A percentile compares a stretch with the other conserved stretches of the same genome.
Conservation (phyloP, 2,113 vertebrate genomes). For the Acrocephalus kingi region DNA sequence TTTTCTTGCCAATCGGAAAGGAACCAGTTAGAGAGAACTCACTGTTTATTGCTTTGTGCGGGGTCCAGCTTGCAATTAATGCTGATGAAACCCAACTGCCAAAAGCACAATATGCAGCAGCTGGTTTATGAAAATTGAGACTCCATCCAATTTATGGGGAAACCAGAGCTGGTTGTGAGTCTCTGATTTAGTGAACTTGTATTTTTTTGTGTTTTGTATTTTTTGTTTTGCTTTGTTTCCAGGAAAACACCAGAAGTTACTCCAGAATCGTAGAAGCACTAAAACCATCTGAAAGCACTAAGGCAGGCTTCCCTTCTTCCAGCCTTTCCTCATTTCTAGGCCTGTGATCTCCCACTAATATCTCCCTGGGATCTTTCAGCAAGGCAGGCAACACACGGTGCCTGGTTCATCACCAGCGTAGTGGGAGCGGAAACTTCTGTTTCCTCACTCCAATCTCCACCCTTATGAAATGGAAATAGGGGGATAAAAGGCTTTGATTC, state of each 20-base stretch:
- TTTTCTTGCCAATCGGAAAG: conserved; percentile 21
- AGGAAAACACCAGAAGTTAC: conserved; percentile 60
- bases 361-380: conserved; percentile 52
- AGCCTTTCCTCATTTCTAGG: conserved; percentile 37
- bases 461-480: conserved; percentile 1
- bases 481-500: conserved; percentile 22
- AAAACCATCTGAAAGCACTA: conserved; percentile 53
- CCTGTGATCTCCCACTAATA: conserved; percentile 30
- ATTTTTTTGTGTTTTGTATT: neutral
- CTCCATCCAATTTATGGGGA: conserved; percentile 41
- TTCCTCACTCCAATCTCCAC: conserved; percentile 5
- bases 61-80: conserved; percentile 53
- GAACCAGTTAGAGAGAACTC: neutral
- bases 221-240: conserved; percentile 48
- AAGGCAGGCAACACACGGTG: neutral
- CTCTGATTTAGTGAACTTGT: conserved; percentile 40
- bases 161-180: conserved; percentile 38
- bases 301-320: conserved; percentile 8
- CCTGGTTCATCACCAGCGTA: neutral
- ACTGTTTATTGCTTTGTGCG: conserved; percentile 42
- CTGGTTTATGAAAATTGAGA: conserved; percentile 58
- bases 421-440: neutral
- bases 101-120: conserved; percentile 54
- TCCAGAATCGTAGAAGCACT: conserved; percentile 18
- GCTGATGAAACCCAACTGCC: conserved; percentile 59